Evolutionary conservation across 2,113 vertebrate genomes (phyloP), one percentile per base, ranked within the genome.

Genomic region (Burhinus oedicnemus): DNA sequence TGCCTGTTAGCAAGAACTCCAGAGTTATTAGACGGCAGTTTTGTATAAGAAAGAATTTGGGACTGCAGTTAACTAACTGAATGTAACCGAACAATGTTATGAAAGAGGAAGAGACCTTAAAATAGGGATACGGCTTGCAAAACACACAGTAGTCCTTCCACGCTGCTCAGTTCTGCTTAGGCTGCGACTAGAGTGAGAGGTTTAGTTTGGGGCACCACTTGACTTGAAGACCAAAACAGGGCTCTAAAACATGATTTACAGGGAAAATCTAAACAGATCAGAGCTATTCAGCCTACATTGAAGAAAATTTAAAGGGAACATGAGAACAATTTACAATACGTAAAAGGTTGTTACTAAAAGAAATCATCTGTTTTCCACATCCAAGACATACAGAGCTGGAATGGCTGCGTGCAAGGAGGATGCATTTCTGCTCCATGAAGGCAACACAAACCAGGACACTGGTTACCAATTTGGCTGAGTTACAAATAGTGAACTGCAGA

Each of bases 71-170:
- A 21, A 58, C 69, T 55, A 93, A 87, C 64, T 6, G 61, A 84
- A 79, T 0, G 1, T 51, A 78, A 89, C 30, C 1, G 4, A 91
- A 75, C 54, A 78, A 34, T 0, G 0, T 54, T 57, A 86, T 42
- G 40, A 90, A 95, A 94, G 90, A 90, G 69, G 87, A 96, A 91
- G 62, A 93, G 66, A 85, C 57, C n/a, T 87, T 79, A 83, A 80
- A 93, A 93, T 40, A 91, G 54, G 30, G 69, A 38, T 65, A 32
- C 0, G 0, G 40, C 66, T 93, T 91, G 78, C 78, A 91, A 89
- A 95, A 69, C 47, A 71, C 55, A 52, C 23, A 21, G 36, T 1
- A 23, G 52, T 55, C 20, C 52, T 78, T 83, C 45, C 51, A 83
- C 4, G 2, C 36, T 34, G 44, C 36, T 57, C 68, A 38, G 66